Evolutionary conservation across 2,888 invertebrate species (phyloP).

Genomic region (Acleris cristana): DNA sequence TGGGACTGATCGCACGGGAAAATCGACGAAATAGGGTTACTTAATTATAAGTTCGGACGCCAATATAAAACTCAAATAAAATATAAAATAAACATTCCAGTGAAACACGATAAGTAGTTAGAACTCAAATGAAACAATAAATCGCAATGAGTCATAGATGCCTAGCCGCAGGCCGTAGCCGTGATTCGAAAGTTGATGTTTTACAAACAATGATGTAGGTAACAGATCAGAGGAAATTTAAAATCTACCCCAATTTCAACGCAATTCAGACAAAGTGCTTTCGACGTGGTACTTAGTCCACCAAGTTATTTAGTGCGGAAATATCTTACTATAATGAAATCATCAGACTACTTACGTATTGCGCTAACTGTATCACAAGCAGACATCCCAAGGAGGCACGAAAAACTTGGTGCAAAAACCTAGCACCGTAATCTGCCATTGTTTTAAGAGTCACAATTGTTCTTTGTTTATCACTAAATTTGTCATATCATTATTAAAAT

Average conservation of each 20-base stretch:
- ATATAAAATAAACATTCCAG: background rate
- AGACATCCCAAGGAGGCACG: slow-evolving; percentile 63
- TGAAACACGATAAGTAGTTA: background rate
- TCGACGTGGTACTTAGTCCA: slow-evolving; percentile 27
- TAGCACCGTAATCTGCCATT: slow-evolving; percentile 60
- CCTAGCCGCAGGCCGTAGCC: slow-evolving; percentile 4
- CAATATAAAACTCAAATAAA: background rate
- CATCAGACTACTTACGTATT: slow-evolving; percentile 63
- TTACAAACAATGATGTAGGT: slow-evolving; percentile 42
- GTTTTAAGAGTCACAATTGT: slow-evolving; percentile 54
- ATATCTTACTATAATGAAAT: slow-evolving; percentile 40
- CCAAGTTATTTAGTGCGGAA: slow-evolving; percentile 52
- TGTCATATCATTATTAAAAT: slow-evolving; percentile 67
- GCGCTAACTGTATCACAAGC: slow-evolving; percentile 59
- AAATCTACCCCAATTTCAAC: slow-evolving; percentile 1
- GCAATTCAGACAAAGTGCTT: slow-evolving; percentile 1
- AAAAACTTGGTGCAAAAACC: slow-evolving; percentile 58
- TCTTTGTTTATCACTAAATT: slow-evolving; percentile 48
- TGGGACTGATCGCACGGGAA: too few species aligned
- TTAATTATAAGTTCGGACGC: too few species aligned
- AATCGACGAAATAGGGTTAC: too few species aligned
- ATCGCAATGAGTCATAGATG: slow-evolving; percentile 6
- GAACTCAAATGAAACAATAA: background rate
- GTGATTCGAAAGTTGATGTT: slow-evolving; percentile 20
- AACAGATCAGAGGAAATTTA: slow-evolving; percentile 25